Evolutionary conservation across 2,888 invertebrate species (phyloP), one percentile per base, ranked within the genome.

Genomic region (Tuta absoluta): DNA sequence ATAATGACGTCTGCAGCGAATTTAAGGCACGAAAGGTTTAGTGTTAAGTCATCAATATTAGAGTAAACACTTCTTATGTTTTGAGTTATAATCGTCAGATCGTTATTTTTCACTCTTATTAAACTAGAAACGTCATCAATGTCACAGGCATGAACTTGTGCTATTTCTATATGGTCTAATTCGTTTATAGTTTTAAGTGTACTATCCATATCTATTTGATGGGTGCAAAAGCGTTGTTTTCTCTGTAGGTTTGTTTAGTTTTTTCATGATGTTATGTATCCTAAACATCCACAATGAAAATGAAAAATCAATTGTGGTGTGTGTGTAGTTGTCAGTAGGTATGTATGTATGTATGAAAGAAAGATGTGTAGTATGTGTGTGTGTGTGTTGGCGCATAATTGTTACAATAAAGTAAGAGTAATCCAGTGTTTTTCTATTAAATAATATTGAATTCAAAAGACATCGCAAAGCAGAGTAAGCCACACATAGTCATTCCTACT

Each of bases 131-230:
- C 21, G 14, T 65, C 51, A 23, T 63, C 41, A 59, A 62, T 33
- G n/a, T 62, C 45, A 59, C 65, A 67, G n/a, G 51, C 14, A 41
- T 59, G 37, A 24, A 48, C 19, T 4, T 23, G 7, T 0, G 65
- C 53, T 24, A 64, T 37, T 8, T 65, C 62, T 21, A 60, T 57
- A 2, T 62, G 48, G 58, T 67, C 67, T 58, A 67, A 63, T 38
- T 67, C 65, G 17, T 62, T n/a, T n/a, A 66, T 38, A 14, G 28
- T 59, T 2, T n/a, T 21, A 28, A 65, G 19, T 2, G 24, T 12
- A n/a, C 41, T 66, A 64, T 64, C 49, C 62, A 66, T 66, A 28
- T 28, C 53, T 38, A 2, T 5, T 28, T 28, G 56, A 28, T 23
- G n/a, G 37, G 19, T 17, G 37, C 8, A 23, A n/a, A 24, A 33